Evolutionary conservation across 1,140 invertebrate genomes (phyloP).

Genomic region (Onthophagus taurus): DNA sequence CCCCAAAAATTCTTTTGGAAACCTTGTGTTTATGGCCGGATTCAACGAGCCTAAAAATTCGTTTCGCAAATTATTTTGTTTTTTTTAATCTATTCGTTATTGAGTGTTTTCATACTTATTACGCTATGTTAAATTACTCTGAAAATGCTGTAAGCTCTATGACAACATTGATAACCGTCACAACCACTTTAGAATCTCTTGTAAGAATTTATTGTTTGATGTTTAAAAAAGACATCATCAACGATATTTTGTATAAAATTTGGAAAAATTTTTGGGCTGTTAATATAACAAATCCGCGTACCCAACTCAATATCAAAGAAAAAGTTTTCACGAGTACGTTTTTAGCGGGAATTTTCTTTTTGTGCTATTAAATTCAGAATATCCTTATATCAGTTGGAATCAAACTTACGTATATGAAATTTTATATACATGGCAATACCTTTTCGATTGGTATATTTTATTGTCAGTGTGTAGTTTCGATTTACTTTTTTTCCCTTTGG

Average conservation of each 20-base stretch:
- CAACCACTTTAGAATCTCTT: background rate
- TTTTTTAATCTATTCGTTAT: background rate
- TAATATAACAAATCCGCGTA: background rate
- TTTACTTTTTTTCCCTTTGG: slow-evolving; percentile 1
- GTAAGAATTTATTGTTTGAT: background rate
- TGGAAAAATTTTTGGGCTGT: slow-evolving; percentile 9
- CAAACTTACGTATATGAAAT: slow-evolving; percentile 8
- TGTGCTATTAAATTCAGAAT: background rate
- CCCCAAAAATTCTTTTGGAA: slow-evolving; percentile 1
- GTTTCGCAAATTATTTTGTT: background rate
- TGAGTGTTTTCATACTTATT: slow-evolving; percentile 3
- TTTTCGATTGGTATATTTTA: slow-evolving; percentile 1
- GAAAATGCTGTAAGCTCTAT: slow-evolving; percentile 3
- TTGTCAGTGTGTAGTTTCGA: background rate
- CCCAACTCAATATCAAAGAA: background rate
- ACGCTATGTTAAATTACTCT: background rate
- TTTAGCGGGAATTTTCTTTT: background rate
- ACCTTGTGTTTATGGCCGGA: slow-evolving; percentile 1
- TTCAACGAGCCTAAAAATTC: too few relatives aligned
- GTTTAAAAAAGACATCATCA: background rate
- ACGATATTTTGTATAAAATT: background rate
- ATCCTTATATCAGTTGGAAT: slow-evolving; percentile 8
- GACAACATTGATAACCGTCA: background rate
- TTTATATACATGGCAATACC: slow-evolving; percentile 9
- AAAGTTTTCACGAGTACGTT: background rate